Base-by-base conservation (phyloP, 2,888 invertebrate genomes). In the Mythimna albipuncta region DNA sequence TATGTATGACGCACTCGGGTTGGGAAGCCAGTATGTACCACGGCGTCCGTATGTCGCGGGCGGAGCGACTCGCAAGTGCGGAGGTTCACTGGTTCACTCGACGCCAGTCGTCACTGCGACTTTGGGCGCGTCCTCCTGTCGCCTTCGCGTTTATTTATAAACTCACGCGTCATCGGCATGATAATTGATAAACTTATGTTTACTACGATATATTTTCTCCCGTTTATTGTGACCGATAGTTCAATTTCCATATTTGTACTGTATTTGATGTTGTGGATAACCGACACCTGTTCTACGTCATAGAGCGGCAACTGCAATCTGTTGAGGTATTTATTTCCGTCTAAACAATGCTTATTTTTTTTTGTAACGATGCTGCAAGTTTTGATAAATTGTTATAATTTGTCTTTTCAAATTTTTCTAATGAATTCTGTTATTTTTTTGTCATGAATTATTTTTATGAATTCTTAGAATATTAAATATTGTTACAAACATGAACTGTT, bases 121-220 rank as follows among this genome's bases (percentile, higher is more conserved):
- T 91, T 90, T 93, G 92, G 94, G 92, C 93, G 95, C 94, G 95
- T 94, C 95, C 94, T 94, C 91, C 89, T 91, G 94, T 93, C 95
- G 94, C 94, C 95, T 91, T 88, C 87, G 88, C 85, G 91, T 91
- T 85, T 95, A 95, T 95, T 94, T 93, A 94, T 95, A 95, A 93
- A 93, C 93, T 89, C 88, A 85, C 91, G 91, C 94, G 94, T 94
- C 94, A 94, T 91, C 80, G 80, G 90, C 92, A 92, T 88, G 89
- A 84, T 89, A 85, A 89, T 89, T 93, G 91, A 93, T 93, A 93
- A 91, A 93, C 87, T 86, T 81, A 87, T 90, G 90, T 91, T 91
- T 91, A 90, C 89, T 90, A 87, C 79, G 75, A 78, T 47, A 74
- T 73, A 72, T 82, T 81, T 82, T 76, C 84, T 59, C 61, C 50